phyloP scores from a whole-genome alignment of 1,140 invertebrate species.

The Drosophila busckii region DNA sequence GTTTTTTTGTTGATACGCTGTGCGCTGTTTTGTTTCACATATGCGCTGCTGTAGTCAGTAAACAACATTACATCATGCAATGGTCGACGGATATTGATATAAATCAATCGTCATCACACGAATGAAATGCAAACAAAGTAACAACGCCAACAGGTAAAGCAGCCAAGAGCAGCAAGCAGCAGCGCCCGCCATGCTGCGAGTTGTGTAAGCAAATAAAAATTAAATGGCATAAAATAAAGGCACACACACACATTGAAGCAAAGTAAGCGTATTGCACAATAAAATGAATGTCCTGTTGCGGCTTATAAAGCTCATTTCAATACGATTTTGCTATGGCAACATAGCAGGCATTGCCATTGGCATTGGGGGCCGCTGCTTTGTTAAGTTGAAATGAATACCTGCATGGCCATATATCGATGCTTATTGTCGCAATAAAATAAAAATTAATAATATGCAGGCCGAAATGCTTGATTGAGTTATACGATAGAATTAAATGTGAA shows the following conservation, averaged over 20 bases:
- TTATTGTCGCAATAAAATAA: too few relatives aligned
- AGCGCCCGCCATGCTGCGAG: neutral
- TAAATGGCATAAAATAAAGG: constrained; percentile 46
- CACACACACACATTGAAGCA: neutral
- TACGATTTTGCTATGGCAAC: constrained; percentile 35
- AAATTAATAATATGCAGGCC: too few relatives aligned
- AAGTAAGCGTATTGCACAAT: constrained; percentile 4
- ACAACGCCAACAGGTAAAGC: constrained; percentile 24
- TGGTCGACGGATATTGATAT: constrained; percentile 69
- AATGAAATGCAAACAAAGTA: constrained; percentile 23
- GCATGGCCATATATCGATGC: too few relatives aligned
- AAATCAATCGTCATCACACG: constrained; percentile 59
- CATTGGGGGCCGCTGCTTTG: too few relatives aligned
- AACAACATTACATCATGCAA: constrained; percentile 61
- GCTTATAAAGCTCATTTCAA: constrained; percentile 43
- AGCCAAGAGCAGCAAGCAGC: neutral
- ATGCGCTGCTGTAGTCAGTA: constrained; percentile 24
- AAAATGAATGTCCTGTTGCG: constrained; percentile 9
- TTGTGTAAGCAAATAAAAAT: constrained; percentile 59
- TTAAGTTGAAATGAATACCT: too few relatives aligned
- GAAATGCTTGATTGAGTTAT: too few relatives aligned
- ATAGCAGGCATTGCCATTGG: constrained; percentile 21
- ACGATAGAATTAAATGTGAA: too few relatives aligned
- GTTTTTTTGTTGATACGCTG: neutral
- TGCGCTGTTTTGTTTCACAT: constrained; percentile 33